Evolutionary conservation across 2,113 vertebrate species (phyloP).

Genomic region (Phycodurus eques): DNA sequence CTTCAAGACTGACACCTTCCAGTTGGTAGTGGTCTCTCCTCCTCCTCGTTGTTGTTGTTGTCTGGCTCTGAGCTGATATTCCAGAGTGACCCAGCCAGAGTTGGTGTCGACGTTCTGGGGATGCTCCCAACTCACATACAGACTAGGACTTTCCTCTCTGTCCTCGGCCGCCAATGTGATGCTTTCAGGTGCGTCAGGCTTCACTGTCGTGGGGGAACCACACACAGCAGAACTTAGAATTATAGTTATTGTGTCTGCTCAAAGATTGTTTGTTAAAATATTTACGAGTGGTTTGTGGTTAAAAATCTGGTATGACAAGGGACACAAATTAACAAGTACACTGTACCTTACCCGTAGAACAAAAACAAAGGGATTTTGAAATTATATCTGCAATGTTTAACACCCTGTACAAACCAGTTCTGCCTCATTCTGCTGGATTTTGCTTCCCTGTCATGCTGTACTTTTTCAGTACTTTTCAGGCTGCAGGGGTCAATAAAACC

Average conservation of each 20-base stretch:
- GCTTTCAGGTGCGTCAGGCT: slow-evolving; percentile 79
- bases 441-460: slow-evolving; percentile 1
- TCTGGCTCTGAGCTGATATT: slow-evolving; percentile 80
- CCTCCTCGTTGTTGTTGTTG: slow-evolving; percentile 48
- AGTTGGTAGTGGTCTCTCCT: slow-evolving; percentile 54
- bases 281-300: too few relatives aligned
- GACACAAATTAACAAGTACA: too few relatives aligned
- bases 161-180: slow-evolving; percentile 62
- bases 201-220: slow-evolving; percentile 67
- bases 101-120: slow-evolving; percentile 63
- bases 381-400: slow-evolving; percentile 20
- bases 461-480: slow-evolving; percentile 32
- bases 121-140: slow-evolving; percentile 74
- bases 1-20: slow-evolving; percentile 69
- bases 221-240: too few relatives aligned
- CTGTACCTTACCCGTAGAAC: neutral
- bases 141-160: slow-evolving; percentile 36
- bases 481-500: slow-evolving; percentile 21
- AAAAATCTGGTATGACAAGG: too few relatives aligned
- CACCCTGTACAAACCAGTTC: slow-evolving; percentile 46
- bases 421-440: slow-evolving; percentile 37
- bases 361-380: slow-evolving; percentile 34
- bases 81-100: slow-evolving; percentile 76
- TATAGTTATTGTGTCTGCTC: too few relatives aligned
- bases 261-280: neutral